Percentiles rank a stretch among this genome's conserved stretches.
phyloP scores from a whole-genome alignment of 2,113 vertebrate species.

The Malurus cyaneus region DNA sequence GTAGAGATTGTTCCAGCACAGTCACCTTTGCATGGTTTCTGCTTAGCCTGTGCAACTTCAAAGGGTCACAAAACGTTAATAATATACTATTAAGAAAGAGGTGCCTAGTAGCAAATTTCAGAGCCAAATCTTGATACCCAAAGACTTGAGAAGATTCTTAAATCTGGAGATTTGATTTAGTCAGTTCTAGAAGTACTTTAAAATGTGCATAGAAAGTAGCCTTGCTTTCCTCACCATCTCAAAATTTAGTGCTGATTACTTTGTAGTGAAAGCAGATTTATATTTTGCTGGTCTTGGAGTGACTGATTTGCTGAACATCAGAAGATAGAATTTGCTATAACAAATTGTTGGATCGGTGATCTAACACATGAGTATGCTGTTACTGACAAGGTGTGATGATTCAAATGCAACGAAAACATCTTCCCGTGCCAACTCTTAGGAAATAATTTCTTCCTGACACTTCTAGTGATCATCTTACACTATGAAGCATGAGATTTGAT shows the following conservation, averaged over 20 bases:
- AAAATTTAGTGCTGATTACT: constrained; percentile 7
- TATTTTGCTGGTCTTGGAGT: neutral
- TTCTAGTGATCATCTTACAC: constrained; percentile 42
- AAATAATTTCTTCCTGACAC: constrained; percentile 51
- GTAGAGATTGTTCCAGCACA: neutral
- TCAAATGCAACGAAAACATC: constrained; percentile 39
- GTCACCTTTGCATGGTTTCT: neutral
- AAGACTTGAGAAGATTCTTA: neutral
- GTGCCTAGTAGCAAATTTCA: neutral
- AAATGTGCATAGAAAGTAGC: neutral
- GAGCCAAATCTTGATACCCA: neutral
- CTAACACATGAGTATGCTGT: neutral
- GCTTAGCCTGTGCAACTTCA: neutral
- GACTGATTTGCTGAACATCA: constrained; percentile 26
- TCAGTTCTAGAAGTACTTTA: neutral
- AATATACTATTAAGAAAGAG: neutral
- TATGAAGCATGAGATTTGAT: constrained; percentile 53
- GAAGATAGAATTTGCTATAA: constrained; percentile 14
- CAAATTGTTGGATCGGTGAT: neutral
- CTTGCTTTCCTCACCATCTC: neutral
- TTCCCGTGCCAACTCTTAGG: neutral
- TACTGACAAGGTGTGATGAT: constrained; percentile 18
- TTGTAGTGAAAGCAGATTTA: constrained; percentile 17
- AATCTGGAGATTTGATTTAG: neutral
- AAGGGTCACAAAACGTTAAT: neutral